Base-by-base conservation (phyloP, 2,888 invertebrate species). In the Mesorhabditis spiculigera region DNA sequence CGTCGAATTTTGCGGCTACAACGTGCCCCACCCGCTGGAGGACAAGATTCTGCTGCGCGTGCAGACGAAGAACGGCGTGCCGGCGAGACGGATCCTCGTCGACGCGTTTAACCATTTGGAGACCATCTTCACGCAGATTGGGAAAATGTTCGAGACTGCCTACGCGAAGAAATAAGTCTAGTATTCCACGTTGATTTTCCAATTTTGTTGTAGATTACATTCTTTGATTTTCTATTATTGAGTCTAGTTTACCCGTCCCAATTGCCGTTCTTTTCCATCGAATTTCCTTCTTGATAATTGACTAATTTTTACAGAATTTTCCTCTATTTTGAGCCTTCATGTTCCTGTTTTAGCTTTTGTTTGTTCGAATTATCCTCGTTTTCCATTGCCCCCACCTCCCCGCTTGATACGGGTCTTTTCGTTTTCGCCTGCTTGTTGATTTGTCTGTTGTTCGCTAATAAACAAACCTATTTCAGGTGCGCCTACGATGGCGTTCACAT, bases 1-100 rank as follows among this genome's bases (percentile, higher is more conserved):
- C 86, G 93, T 95, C 0, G 90, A 92, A 75, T 94, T 95, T 87
- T 95, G 95, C 87, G 95, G 94, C 4, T 96, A 96, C 87, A 94
- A 93, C 4, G 92, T 95, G 16, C 94, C 95, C 3, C 95, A 96
- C 89, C 95, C 96, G 10, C 91, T 94, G 1, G 95, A 96, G 87
- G 90, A 91, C 43, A 93, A 93, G 87, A 92, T 96, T 89, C 92
- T 94, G 83, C 91, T 96, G 75, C 90, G 95, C 71, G 93, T 96
- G 85, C 95, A 96, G 88, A 90, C 93, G 16, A 82, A 82, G 71
- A 66, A 80, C 8, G 81, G 80, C n/a, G 70, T 76, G 42, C 70
- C 74, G 65, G 83, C 83, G 1, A 71, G 76, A 4, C 73, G 75
- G 61, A 72, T 82, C 13, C 71, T 82, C 42, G 67, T 76, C 42